A percentile compares a stretch with the other conserved stretches of the same genome.
phyloP scores from a whole-genome alignment of 2,113 vertebrate species.

The Hypomesus transpacificus region DNA sequence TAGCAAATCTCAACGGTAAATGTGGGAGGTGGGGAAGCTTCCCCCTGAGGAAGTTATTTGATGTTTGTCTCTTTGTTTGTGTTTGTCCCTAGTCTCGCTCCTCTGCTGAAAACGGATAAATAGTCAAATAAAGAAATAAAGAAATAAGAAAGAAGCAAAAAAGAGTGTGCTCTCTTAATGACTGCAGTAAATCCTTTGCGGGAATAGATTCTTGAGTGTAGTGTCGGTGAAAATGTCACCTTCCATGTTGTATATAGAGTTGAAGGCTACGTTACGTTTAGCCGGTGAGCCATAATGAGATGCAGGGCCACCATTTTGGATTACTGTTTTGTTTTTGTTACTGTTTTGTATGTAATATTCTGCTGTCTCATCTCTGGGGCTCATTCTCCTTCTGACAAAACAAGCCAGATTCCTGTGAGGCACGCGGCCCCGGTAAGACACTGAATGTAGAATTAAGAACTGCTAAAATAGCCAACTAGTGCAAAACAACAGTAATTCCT shows the following conservation, averaged over 20 bases:
- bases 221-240: conserved; percentile 29
- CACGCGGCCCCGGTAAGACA: conserved; percentile 9
- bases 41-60: conserved; percentile 64
- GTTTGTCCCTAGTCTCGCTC: conserved; percentile 61
- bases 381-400: conserved; percentile 22
- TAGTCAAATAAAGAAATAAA: conserved; percentile 47
- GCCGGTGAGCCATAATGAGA: not conserved
- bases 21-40: conserved; percentile 46
- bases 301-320: not conserved
- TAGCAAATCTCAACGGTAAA: conserved; percentile 55
- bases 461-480: conserved; percentile 32
- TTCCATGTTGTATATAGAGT: conserved; percentile 5
- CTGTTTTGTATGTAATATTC: conserved; percentile 1
- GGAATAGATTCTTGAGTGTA: conserved; percentile 17
- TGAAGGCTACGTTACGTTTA: conserved; percentile 6
- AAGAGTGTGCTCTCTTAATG: conserved; percentile 41
- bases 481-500: conserved; percentile 26
- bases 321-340: conserved; percentile 3
- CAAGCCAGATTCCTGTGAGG: conserved; percentile 10
- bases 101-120: conserved; percentile 60
- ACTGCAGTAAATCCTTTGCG: conserved; percentile 44
- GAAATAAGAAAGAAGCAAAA: conserved; percentile 10
- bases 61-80: conserved; percentile 71
- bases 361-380: conserved; percentile 25
- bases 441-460: conserved; percentile 42